Conservation (phyloP, 1,140 invertebrate species). For the Wiebesia pumilae region DNA sequence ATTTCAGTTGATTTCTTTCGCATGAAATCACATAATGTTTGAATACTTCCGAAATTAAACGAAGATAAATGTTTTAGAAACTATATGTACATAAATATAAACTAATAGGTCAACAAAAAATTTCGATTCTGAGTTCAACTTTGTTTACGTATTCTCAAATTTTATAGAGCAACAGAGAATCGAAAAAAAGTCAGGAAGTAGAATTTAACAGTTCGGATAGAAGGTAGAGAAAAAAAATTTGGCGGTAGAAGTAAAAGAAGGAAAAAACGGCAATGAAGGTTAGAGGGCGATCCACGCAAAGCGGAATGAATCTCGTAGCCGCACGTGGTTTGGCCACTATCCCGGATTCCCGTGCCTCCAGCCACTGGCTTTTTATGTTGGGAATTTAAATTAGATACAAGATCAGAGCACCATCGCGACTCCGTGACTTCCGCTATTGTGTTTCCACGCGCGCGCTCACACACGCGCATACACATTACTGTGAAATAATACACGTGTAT, state of each 20-base stretch:
- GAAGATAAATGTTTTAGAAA: too few relatives aligned
- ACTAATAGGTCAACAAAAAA: not conserved
- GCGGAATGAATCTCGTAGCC: slow-evolving; percentile 46
- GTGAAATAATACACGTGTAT: not conserved
- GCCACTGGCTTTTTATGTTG: slow-evolving; percentile 34
- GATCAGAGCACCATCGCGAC: too few relatives aligned
- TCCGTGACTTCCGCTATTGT: too few relatives aligned
- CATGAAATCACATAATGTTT: too few relatives aligned
- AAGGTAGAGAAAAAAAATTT: not conserved
- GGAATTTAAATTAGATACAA: slow-evolving; percentile 52
- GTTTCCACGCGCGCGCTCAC: too few relatives aligned
- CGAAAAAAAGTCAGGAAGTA: not conserved
- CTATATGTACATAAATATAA: not conserved
- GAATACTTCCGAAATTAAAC: too few relatives aligned
- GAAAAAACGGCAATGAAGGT: not conserved
- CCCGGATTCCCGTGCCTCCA: not conserved
- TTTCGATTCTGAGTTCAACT: slow-evolving; percentile 28
- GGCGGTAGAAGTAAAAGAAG: not conserved
- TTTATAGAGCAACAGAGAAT: not conserved
- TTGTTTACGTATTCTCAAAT: not conserved
- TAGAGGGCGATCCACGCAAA: slow-evolving; percentile 6
- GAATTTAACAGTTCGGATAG: slow-evolving; percentile 34
- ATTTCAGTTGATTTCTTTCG: too few relatives aligned
- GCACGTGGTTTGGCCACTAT: slow-evolving; percentile 43
- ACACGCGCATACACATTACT: too few relatives aligned